Evolutionary conservation across 2,113 vertebrate species (phyloP), one percentile per base, ranked within the genome.

Genomic region (Indri indri): DNA sequence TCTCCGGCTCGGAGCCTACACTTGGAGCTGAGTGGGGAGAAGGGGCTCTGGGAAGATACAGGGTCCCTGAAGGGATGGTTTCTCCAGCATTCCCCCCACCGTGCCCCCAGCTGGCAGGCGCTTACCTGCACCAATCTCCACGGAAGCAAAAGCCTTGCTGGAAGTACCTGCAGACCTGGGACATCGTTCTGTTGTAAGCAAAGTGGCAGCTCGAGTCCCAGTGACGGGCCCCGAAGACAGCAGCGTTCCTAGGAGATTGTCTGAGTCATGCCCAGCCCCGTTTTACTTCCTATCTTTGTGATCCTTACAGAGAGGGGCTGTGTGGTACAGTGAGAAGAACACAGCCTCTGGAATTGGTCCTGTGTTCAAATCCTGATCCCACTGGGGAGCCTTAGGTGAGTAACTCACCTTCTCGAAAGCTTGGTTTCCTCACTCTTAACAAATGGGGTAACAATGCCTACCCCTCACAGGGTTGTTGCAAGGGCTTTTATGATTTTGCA

Each of bases 91-190:
- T 6, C 61, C n/a, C 10, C 32, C 5, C 37, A 12, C 70, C 8
- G 0, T 11, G 50, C 40, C 73, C 30, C 63, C 40, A 8, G 11
- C 23, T 3, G 37, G 14, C 17, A 10, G 23, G 37, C 0, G 63
- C 97, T 96, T 81, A 99, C 99, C 99, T 99, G 99, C 99, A 99
- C 4, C 34, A 52, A 10, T 99, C 99, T 65, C 99, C 99, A 5
- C 98, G 99, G 98, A 98, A 98, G 97, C 99, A 99, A 89, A 97
- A 97, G 76, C 99, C 99, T 61, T 98, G 98, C 98, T 99, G 99
- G 98, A 99, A 99, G 95, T 99, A 99, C 82, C 98, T 98, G 98
- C 99, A 99, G 96, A 99, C 91, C 66, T 90, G 99, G 47, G 97
- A 8, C 22, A 97, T 76, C 6, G 95, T 98, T n/a, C 95, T 91